Base-by-base conservation (phyloP, 2,888 invertebrate genomes). In the Diloba caeruleocephala region DNA sequence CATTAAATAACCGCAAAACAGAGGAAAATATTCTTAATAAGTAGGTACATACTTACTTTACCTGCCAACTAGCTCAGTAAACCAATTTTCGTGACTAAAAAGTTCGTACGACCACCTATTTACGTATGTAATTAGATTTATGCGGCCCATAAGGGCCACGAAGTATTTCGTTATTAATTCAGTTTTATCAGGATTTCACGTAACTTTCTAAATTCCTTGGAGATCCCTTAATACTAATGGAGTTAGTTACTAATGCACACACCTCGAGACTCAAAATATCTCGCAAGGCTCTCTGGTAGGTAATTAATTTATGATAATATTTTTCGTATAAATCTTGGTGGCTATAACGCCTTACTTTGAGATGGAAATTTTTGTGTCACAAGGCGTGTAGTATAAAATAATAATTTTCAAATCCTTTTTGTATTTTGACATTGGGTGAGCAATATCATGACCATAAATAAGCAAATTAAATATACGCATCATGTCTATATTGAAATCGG, bases 1-100 rank as follows among this genome's bases (percentile, higher is more conserved):
- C 23, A 37, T 29, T 48, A 29, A 36, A 42, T 19, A 38, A 14
- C 45, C 31, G 19, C 37, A 36, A 26, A n/a, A 25, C 12, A n/a
- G 29, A 43, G 41, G 39, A 21, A 31, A 41, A 29, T 26, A 33
- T 42, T 46, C 33, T 61, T 15, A n/a, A 28, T 43, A 58, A n/a
- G n/a, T n/a, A n/a, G n/a, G n/a, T n/a, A n/a, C n/a, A 36, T 38
- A 52, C 43, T 21, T 43, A 41, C 45, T 42, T 50, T 42, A 43
- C 50, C 36, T 57, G 54, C 53, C 36, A 64, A 57, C 48, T 41
- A 45, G 42, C 29, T 34, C 33, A 14, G 60, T 37, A 70, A 72
- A 69, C 57, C 45, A 55, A 64, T 58, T 68, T 68, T 41, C 37
- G 26, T 34, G n/a, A n/a, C n/a, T 21, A 19, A 55, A 63, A 68